Base-by-base conservation (phyloP, 1,140 invertebrate species). In the Mizuhopecten yessoensis region DNA sequence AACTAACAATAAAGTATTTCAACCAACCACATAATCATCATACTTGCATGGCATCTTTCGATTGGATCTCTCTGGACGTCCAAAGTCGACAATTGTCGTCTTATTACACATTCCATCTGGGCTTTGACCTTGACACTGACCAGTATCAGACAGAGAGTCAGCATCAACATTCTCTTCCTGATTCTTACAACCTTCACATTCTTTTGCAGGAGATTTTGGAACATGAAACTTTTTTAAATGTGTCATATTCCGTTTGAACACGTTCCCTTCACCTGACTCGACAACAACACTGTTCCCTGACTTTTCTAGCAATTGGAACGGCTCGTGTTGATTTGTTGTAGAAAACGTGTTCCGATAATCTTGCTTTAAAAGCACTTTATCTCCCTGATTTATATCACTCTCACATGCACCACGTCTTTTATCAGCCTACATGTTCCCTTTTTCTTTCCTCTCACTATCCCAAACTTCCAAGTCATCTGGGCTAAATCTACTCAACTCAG, bases 401-500 rank as follows among this genome's bases (percentile, higher is more conserved):
- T 87, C 23, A 33, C 34, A 42, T 13, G 92, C 92, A 15, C 42
- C 20, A 23, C 90, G 33, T 11, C n/a, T 87, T 20, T 45, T n/a
- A 57, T 93, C 93, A 34, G 88, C 88, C 87, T 92, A 92, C 17
- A 87, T 33, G 57, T 90, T 91, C 34, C 87, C 86, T 90, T 93
- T 93, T 33, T 29, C 33, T 36, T 93, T 92, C 20, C 87, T 57
- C 86, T 93, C 93, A 10, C 89, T 17, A 13, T 90, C 86, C 75
- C 86, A 75, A 45, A 23, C 23, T 34, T 57, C 20, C 13, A 57
- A 11, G 45, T 57, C 45, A 57, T 57, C 45, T 9, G 45, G 7
- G 20, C 45, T 57, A 57, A 11, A 20, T 3, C 20, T 15, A 20
- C 92, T 20, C 1, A 94, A 3, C 17, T 88, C 91, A 39, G 91